Evolutionary conservation across 2,797 vertebrate genomes (phyloP).

Genomic region (Pangasius djambal): DNA sequence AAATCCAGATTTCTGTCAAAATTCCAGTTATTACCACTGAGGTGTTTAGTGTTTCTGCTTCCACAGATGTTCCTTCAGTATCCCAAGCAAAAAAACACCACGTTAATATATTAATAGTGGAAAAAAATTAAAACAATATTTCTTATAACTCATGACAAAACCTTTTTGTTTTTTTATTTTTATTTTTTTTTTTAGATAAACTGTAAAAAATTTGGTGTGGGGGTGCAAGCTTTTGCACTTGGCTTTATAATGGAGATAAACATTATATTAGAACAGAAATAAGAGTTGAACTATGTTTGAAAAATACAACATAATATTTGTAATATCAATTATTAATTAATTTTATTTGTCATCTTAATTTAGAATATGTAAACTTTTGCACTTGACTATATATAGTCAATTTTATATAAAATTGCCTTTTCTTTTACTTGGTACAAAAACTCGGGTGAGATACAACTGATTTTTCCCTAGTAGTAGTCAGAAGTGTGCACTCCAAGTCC

Average conservation of each 20-base stretch:
- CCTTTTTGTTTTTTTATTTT: too few species aligned
- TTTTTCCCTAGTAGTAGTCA: not conserved
- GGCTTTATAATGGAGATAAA: not conserved
- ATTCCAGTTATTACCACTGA: not conserved
- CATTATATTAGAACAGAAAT: not conserved
- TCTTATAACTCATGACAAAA: not conserved
- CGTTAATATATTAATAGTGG: not conserved
- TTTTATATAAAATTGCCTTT: not conserved
- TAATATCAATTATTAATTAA: too few species aligned
- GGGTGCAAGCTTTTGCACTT: not conserved
- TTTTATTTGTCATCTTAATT: not conserved
- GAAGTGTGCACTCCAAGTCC: not conserved
- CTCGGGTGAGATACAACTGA: not conserved
- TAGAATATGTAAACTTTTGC: not conserved
- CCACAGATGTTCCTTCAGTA: not conserved
- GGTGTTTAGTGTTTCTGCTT: not conserved
- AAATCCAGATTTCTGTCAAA: not conserved
- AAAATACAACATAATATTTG: not conserved
- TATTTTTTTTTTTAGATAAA: too few species aligned
- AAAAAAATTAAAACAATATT: not conserved
- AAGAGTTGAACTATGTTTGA: not conserved
- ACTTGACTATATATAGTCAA: too few species aligned
- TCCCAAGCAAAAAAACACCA: not conserved
- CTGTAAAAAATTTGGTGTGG: not conserved
- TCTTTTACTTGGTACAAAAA: not conserved